Conservation (phyloP, 2,797 vertebrate species). For the Tolypeutes matacus region DNA sequence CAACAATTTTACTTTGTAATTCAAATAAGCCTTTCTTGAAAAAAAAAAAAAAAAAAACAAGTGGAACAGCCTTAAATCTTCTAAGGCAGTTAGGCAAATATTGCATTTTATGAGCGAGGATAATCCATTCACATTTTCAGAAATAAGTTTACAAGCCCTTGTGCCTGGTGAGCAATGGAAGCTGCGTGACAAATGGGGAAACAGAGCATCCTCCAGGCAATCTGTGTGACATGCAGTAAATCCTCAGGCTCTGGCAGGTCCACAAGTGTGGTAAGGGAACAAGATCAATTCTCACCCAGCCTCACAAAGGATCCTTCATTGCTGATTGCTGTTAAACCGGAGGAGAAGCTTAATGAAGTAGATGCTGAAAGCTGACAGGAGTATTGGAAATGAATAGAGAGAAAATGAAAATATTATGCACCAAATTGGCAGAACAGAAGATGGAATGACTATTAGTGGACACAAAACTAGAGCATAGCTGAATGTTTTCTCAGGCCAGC, state of each 20-base stretch:
- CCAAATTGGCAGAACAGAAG: constrained; percentile 84
- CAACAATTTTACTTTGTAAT: constrained; percentile 68
- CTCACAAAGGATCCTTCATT: constrained; percentile 77
- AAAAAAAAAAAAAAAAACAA: background rate
- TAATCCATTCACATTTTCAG: constrained; percentile 71
- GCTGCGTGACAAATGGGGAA: constrained; percentile 49
- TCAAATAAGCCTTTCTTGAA: constrained; percentile 69
- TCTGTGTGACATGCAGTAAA: constrained; percentile 33
- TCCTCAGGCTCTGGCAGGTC: constrained; percentile 42
- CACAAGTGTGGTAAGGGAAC: constrained; percentile 35
- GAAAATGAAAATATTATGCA: constrained; percentile 79
- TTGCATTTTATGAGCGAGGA: constrained; percentile 78
- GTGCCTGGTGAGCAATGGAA: constrained; percentile 22
- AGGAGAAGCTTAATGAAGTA: constrained; percentile 86
- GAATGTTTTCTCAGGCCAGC: constrained; percentile 82
- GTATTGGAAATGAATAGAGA: constrained; percentile 81
- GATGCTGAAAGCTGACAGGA: constrained; percentile 81
- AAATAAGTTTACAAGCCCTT: constrained; percentile 67
- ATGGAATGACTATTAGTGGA: constrained; percentile 77
- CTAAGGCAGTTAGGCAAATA: constrained; percentile 73
- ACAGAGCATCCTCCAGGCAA: background rate
- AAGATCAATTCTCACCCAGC: constrained; percentile 41
- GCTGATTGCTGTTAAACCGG: constrained; percentile 77
- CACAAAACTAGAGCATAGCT: constrained; percentile 81
- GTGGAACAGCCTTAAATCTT: constrained; percentile 68